Base-by-base conservation (phyloP, 1,140 invertebrate genomes). In the Dendroctonus ponderosae region DNA sequence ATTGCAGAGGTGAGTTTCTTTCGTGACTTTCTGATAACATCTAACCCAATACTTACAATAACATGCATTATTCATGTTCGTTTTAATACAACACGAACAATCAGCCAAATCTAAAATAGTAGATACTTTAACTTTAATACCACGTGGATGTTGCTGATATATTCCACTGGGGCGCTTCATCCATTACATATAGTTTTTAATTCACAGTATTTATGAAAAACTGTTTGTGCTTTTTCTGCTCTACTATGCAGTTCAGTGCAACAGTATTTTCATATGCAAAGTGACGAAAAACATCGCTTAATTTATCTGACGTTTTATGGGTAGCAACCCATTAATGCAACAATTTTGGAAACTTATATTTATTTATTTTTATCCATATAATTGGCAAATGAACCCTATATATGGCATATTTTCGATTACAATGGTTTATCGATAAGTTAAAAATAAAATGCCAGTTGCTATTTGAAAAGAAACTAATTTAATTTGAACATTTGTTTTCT, bases 401-500 rank as follows among this genome's bases (percentile, higher is more conserved):
- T 53, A 8, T 52, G 5, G 26, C 46, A 26, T 48, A 39, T 39
- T 41, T 62, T 62, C 49, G 37, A 5, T n/a, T 65, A 72, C 68
- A 71, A 72, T 72, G 67, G 42, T 71, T 72, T 72, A 72, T 76
- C 74, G 72, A 76, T 70, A 68, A 73, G 72, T 76, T 76, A 75
- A 74, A 76, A 74, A 76, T 76, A 75, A 72, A 69, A 71, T 67
- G 58, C 37, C 38, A 51, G 39, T 26, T 56, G 63, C 70, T 70
- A 68, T 71, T 73, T 70, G 67, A 60, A 59, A 58, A 61, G 54
- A 65, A 56, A 58, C 66, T 67, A 56, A 58, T 51, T 57, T 68
- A 70, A 63, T 70, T 65, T 62, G 40, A 61, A 66, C 64, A 59
- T 66, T 9, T 71, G 58, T 64, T 43, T 53, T 46, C 39, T 67